Percentiles rank a stretch among this genome's conserved stretches.
These are phyloP conservation scores for Cheilosia variabilis DNA, from an alignment of 2,888 invertebrate species.

Conservation along the genomic window DNA sequence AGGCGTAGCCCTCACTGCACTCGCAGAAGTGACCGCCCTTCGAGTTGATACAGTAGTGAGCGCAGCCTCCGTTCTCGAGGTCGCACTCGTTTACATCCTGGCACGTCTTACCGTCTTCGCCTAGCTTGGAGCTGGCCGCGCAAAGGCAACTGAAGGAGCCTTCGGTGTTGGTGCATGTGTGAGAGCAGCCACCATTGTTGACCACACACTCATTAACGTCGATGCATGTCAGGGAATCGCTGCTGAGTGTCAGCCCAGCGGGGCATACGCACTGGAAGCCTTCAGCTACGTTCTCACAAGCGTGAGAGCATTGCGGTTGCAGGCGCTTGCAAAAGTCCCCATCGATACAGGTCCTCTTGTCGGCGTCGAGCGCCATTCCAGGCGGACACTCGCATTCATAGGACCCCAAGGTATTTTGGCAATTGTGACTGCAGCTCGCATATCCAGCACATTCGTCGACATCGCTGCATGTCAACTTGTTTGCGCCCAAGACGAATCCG, in stretches of 20 bases:
- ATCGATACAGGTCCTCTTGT: conserved; percentile 82
- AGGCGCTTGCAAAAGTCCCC: conserved; percentile 78
- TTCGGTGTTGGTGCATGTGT: conserved; percentile 81
- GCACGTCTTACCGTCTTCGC: conserved; percentile 83
- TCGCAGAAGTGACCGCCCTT: conserved; percentile 85
- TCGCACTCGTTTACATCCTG: conserved; percentile 85
- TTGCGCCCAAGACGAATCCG: conserved; percentile 83
- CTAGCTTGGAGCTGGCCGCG: conserved; percentile 82
- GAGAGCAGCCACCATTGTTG: conserved; percentile 83
- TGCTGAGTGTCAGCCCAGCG: conserved; percentile 80
- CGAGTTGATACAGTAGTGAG: conserved; percentile 82
- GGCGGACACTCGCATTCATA: conserved; percentile 85
- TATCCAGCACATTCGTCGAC: conserved; percentile 80
- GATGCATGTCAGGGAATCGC: conserved; percentile 82
- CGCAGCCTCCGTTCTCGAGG: conserved; percentile 82
- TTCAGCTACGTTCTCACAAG: conserved; percentile 85
- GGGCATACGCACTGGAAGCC: conserved; percentile 85
- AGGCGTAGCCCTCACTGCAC: conserved; percentile 83
- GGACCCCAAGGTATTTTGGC: conserved; percentile 84
- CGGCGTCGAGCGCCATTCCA: conserved; percentile 79
- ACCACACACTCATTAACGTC: conserved; percentile 84
- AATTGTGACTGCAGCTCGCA: conserved; percentile 80
- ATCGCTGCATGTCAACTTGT: conserved; percentile 80
- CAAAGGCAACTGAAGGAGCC: conserved; percentile 83
- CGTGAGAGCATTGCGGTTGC: conserved; percentile 85